These are phyloP conservation scores for Andrena bucephala DNA, from an alignment of 2,888 invertebrate genomes.

Conservation along the genomic window DNA sequence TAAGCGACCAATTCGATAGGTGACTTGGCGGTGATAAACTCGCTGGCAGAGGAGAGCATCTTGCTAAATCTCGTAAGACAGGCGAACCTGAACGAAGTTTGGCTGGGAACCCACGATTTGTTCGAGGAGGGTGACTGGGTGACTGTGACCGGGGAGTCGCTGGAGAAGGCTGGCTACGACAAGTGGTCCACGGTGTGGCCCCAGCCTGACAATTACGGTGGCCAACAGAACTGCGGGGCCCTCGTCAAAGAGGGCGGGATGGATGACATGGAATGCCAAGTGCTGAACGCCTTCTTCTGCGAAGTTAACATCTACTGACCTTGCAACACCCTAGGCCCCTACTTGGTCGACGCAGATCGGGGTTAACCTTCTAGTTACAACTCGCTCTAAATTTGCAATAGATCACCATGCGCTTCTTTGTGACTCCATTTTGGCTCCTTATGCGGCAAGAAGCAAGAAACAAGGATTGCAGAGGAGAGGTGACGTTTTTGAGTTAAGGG, in stretches of 20 bases:
- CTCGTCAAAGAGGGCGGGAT: slow-evolving; percentile 41
- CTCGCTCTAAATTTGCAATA: too few species aligned
- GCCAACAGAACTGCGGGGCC: slow-evolving; percentile 49
- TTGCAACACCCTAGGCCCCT: not conserved
- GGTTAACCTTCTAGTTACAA: too few species aligned
- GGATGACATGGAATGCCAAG: slow-evolving; percentile 48
- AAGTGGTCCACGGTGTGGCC: slow-evolving; percentile 53
- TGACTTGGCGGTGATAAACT: slow-evolving; percentile 6
- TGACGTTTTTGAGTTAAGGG: too few species aligned
- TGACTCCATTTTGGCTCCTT: too few species aligned
- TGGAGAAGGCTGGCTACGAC: slow-evolving; percentile 53
- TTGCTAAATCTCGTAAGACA: not conserved
- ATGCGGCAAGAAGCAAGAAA: too few species aligned
- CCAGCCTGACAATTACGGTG: slow-evolving; percentile 55
- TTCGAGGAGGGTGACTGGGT: slow-evolving; percentile 66
- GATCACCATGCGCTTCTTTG: not conserved
- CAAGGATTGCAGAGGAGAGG: too few species aligned
- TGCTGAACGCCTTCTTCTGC: slow-evolving; percentile 45
- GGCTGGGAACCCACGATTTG: slow-evolving; percentile 65
- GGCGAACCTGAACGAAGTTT: slow-evolving; percentile 28
- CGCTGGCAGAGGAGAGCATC: not conserved
- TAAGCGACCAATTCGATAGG: slow-evolving; percentile 3
- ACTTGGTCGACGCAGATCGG: not conserved
- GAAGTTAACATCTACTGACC: slow-evolving; percentile 29
- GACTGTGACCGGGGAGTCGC: slow-evolving; percentile 56